phyloP scores from a whole-genome alignment of 1,140 invertebrate genomes.

The Platyscapa corneri region DNA sequence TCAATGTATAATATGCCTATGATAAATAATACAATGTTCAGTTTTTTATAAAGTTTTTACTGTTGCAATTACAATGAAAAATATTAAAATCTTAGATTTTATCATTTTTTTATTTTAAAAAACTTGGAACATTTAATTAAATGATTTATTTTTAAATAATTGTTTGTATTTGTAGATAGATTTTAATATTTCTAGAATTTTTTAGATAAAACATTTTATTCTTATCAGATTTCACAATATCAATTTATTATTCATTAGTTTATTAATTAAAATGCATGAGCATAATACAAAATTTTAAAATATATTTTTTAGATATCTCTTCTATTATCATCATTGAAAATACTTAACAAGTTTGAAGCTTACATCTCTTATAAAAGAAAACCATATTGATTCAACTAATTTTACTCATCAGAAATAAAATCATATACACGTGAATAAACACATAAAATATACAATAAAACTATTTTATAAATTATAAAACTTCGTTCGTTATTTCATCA shows the following conservation, averaged over 20 bases:
- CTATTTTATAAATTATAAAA: constrained; percentile 1
- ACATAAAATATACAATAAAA: not conserved
- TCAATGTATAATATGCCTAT: too few species aligned
- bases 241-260: not conserved
- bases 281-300: not conserved
- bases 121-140: not conserved
- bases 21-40: too few species aligned
- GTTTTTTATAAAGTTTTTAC: too few species aligned
- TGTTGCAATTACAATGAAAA: too few species aligned
- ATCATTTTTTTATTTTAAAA: not conserved
- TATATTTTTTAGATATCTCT: constrained; percentile 1
- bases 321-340: not conserved
- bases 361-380: constrained; percentile 12
- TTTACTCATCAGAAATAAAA: not conserved
- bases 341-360: constrained; percentile 4
- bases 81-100: not conserved
- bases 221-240: not conserved
- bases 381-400: constrained; percentile 58
- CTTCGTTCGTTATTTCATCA: too few species aligned
- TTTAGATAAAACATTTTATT: not conserved
- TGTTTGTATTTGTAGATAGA: not conserved
- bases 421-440: too few species aligned
- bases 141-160: not conserved
- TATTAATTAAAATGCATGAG: not conserved
- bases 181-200: not conserved